Base-by-base conservation (phyloP, 2,113 vertebrate species). In the Petromus typicus region DNA sequence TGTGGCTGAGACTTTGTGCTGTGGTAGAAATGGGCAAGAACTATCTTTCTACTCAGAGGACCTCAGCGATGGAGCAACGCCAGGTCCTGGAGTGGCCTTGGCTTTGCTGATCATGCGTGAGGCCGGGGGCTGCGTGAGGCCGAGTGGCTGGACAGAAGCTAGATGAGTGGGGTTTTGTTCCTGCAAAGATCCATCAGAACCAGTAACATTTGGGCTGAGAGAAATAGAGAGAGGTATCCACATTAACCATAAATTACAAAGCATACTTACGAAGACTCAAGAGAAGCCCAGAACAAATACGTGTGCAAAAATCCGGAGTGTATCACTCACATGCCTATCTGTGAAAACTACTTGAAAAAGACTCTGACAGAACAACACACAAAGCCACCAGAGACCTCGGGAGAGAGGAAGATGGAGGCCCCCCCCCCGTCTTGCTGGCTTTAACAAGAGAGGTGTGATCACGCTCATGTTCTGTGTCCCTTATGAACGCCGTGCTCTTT, bases 271-370 rank as follows among this genome's bases (percentile, higher is more conserved):
- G n/a, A 85, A 54, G 91, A 69, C 37, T 56, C 32, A 7, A 37
- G 80, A 76, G 78, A 80, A 51, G 59, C 76, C 22, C 84, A 57
- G 71, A 82, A 17, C 30, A 67, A 79, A 51, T n/a, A 40, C 1
- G 1, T 34, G 48, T 54, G 45, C 54, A 13, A 3, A 67, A 59
- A 27, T 37, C 66, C 54, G 3, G 76, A 37, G 73, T 2, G 2
- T 34, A 7, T 20, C 48, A 18, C 73, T 90, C 89, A 48, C 67
- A 14, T 27, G 76, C 56, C 32, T 51, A 18, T 57, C 82, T 80
- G 67, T 80, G 80, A 61, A 82, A 80, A 85, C 61, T 8, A 43
- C 51, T 64, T 27, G 57, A 79, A 20, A 90, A 92, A 95, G 79
- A 59, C 63, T 45, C 66, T 73, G 84, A 51, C 54, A n/a, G 51